Percentiles rank a stretch among this genome's conserved stretches.
These are phyloP conservation scores for Phaonia tiefii DNA, from an alignment of 2,888 invertebrate species.

Conservation along the genomic window DNA sequence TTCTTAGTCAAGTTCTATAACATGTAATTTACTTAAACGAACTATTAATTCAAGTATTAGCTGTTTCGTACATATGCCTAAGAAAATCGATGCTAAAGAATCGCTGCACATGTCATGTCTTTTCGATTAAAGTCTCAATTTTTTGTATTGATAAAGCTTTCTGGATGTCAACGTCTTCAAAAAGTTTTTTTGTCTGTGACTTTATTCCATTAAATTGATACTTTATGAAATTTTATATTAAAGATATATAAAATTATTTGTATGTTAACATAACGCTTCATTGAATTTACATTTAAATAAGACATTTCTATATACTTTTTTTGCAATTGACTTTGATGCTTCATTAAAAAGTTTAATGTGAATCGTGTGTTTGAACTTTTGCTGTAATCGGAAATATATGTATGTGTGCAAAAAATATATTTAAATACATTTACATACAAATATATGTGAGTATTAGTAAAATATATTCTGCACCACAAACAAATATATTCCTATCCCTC, in stretches of 20 bases:
- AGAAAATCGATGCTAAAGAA: too few relatives aligned
- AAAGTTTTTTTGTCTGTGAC: too few relatives aligned
- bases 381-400: background rate
- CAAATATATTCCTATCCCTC: background rate
- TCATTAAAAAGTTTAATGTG: constrained; percentile 25
- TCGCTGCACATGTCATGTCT: too few relatives aligned
- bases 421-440: constrained; percentile 17
- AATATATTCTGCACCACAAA: background rate
- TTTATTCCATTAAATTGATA: background rate
- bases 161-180: too few relatives aligned
- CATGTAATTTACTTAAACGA: too few relatives aligned
- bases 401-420: background rate
- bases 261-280: background rate
- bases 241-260: background rate
- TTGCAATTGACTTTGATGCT: constrained; percentile 13
- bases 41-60: too few relatives aligned
- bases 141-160: too few relatives aligned
- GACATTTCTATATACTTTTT: background rate
- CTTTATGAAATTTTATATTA: constrained; percentile 10
- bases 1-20: too few relatives aligned
- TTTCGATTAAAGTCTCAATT: too few relatives aligned
- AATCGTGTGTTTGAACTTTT: background rate
- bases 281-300: constrained; percentile 20
- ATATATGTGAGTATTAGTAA: background rate
- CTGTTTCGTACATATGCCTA: too few relatives aligned